Evolutionary conservation across 2,113 vertebrate species (phyloP).

Genomic region (Lepus americanus): DNA sequence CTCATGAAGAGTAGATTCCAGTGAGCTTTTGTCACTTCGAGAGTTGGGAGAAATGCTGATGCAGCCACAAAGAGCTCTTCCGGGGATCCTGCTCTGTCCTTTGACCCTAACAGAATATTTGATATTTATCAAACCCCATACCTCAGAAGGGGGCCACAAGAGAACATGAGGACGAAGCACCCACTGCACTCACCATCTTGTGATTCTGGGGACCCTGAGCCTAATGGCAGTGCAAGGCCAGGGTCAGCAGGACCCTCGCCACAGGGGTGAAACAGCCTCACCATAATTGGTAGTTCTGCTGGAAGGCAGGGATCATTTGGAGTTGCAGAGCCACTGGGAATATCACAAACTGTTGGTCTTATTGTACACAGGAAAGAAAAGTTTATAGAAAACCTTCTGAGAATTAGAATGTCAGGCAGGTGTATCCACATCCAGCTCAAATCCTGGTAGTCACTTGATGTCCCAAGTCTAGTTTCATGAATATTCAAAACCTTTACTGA

Average conservation of each 20-base stretch:
- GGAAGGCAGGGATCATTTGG: not conserved
- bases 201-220: not conserved
- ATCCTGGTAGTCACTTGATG: not conserved
- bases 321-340: not conserved
- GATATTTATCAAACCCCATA: not conserved
- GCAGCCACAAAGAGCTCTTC: not conserved
- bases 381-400: slow-evolving; percentile 26
- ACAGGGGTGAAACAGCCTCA: not conserved
- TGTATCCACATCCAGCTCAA: not conserved
- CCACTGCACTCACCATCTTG: not conserved
- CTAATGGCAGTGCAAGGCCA: not conserved
- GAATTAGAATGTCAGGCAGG: not conserved
- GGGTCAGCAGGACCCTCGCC: not conserved
- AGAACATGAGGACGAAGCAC: not conserved
- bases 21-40: not conserved
- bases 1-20: not conserved
- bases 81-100: not conserved
- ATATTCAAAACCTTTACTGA: not conserved
- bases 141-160: not conserved
- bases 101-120: not conserved
- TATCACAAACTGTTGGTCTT: not conserved
- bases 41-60: not conserved
- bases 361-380: not conserved
- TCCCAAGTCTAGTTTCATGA: not conserved
- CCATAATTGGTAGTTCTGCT: not conserved